Base-by-base conservation (phyloP, 2,797 vertebrate species). In the Spinus olivaceus region DNA sequence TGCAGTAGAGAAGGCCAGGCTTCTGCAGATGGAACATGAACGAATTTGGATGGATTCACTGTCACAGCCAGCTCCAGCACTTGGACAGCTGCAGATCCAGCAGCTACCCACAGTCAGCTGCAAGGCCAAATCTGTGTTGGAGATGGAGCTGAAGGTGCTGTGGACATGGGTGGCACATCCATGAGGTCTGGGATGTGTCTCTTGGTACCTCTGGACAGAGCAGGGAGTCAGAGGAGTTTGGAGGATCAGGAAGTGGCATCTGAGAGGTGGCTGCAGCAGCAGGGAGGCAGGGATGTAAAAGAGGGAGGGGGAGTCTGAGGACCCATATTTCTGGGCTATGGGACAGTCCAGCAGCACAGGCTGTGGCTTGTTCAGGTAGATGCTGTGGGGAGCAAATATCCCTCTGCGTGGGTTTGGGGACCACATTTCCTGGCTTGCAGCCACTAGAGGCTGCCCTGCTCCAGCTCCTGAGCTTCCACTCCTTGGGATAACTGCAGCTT, bases 361-460 rank as follows among this genome's bases (percentile, higher is more conserved):
- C 39, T 41, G 12, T 37, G 57, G 10, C 4, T 81, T 24, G 2
- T 20, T 49, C 54, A 8, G 25, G 12, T 39, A 35, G 32, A 27
- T 57, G 72, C 63, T 73, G 16, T 32, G 83, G 33, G 65, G 33
- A 71, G 44, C 57, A 37, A 33, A 42, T 35, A 24, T 13, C n/a
- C 20, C 10, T 32, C 14, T 5, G 7, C 4, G 6, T 0, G 6
- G 28, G 5, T 57, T 59, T 71, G 56, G 53, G 59, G 20, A 60
- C 22, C 1, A 53, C 18, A 12, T 94, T 90, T 88, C 65, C 87
- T 86, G 94, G 95, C 91, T 61, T 41, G 56, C 74, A 90, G 95
- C 95, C 95, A 90, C 95, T 94, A 94, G 91, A 92, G 94, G 94
- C 77, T 92, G 90, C 94, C 87, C 96, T 96, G 95, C 91, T 81